Evolutionary conservation across 2,113 vertebrate genomes (phyloP).

Genomic region (Strix aluco): DNA sequence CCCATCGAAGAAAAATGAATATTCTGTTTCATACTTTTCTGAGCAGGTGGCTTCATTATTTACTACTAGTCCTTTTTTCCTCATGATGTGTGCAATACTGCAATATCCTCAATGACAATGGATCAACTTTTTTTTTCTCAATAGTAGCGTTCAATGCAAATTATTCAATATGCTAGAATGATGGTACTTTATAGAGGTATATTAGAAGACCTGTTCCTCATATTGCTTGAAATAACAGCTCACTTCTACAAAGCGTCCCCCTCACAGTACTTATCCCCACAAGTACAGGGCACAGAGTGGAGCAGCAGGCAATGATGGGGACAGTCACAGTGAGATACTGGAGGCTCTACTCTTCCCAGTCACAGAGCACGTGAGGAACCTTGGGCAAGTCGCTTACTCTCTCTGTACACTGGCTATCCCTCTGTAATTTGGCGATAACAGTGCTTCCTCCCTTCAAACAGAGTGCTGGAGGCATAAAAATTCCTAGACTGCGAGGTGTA

Average conservation of each 20-base stretch:
- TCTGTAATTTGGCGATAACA: background rate
- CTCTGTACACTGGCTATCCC: background rate
- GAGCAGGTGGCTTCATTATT: constrained; percentile 75
- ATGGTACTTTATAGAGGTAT: background rate
- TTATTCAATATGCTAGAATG: constrained; percentile 13
- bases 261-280: background rate
- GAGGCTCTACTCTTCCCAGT: background rate
- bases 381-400: background rate
- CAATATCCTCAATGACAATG: background rate
- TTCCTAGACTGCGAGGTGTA: background rate
- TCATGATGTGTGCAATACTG: background rate
- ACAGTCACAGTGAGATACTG: background rate
- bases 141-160: constrained; percentile 30
- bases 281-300: background rate
- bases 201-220: background rate
- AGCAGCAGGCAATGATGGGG: background rate
- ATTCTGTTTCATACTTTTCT: constrained; percentile 78
- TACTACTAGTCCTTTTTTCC: constrained; percentile 49
- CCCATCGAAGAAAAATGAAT: constrained; percentile 81
- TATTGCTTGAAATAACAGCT: background rate
- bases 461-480: constrained; percentile 31
- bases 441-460: constrained; percentile 21
- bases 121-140: background rate
- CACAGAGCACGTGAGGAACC: background rate
- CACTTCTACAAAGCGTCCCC: background rate